Base-by-base conservation (phyloP, 1,140 invertebrate genomes). In the Dreissena rostriformis region DNA sequence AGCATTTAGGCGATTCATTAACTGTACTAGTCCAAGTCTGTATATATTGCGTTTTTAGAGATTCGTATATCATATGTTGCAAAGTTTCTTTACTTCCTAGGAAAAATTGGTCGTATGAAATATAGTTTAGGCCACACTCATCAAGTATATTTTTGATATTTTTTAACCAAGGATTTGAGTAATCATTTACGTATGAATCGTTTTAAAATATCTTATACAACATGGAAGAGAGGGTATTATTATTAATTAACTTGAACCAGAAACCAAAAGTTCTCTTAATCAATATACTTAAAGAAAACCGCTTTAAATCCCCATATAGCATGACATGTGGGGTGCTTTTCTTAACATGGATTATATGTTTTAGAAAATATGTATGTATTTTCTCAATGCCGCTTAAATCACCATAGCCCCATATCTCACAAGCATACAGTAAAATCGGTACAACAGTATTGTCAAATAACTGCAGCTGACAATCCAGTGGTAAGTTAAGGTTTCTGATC, bases 371-470 rank as follows among this genome's bases (percentile, higher is more conserved):
- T 1, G 61, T 49, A 4, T 83, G 71, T 24, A 74, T 17, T 57
- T 70, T 63, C 52, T 76, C 81, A 29, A 83, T 75, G 6, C 22
- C 6, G 28, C 52, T n/a, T 39, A 51, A 7, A 26, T 76, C 57
- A n/a, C 63, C 49, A 28, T 61, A 79, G 22, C 75, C 83, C 53
- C 83, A 73, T 14, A 85, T n/a, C 28, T 85, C 77, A 65, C 26
- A 85, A 72, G 55, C 83, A 73, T 79, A 85, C 17, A 72, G 61
- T 24, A 85, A 55, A 55, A 85, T 80, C 7, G 83, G 83, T 67
- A 49, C 51, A 49, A 85, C 39, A 8, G 52, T 73, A n/a, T 53
- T 71, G 29, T 85, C 57, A 73, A 85, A 85, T 17, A 85, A 22
- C 19, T 73, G 28, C n/a, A 85, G 12, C 19, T 77, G 75, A 73